Base-by-base conservation (phyloP, 2,888 invertebrate species). In the Syrphus vitripennis region DNA sequence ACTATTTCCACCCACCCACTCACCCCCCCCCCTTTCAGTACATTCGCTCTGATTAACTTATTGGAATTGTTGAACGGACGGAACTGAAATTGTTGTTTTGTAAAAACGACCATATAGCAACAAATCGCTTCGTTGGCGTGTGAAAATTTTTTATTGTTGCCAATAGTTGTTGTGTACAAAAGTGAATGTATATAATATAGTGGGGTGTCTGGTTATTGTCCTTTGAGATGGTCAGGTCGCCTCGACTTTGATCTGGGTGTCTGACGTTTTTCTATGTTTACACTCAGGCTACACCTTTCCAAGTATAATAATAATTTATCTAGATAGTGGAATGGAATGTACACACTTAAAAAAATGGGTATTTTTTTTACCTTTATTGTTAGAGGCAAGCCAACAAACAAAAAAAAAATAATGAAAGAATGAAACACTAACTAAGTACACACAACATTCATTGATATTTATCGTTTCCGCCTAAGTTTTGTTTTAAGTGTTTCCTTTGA, bases 131-230 rank as follows among this genome's bases (percentile, higher is more conserved):
- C 12, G 37, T 57, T 83, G 74, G 83, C 40, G 83, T 71, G 83
- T 72, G 83, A 80, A 80, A 14, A 19, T 42, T 71, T n/a, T 61
- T 76, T 84, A 71, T 84, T 75, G 70, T 75, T 70, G 55, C 63
- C 83, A 83, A 71, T 78, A 69, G 67, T 16, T 57, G 57, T 42
- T 42, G 29, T 65, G 26, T 63, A 50, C 37, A 21, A 59, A 45
- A 12, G 55, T 7, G 14, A 55, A 5, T 9, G 29, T 31, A 2
- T 63, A 26, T 26, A 2, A 19, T 34, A n/a, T n/a, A n/a, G 21
- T 10, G n/a, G 67, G 21, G 81, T 76, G 55, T 77, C 84, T 84
- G 84, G 84, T 84, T 84, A 84, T 76, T 84, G 81, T 84, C 81
- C 76, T 78, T 59, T 83, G 34, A 42, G 57, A 59, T 50, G 26